Conservation (phyloP, 2,113 vertebrate genomes). For the Cryptotis parvus region DNA sequence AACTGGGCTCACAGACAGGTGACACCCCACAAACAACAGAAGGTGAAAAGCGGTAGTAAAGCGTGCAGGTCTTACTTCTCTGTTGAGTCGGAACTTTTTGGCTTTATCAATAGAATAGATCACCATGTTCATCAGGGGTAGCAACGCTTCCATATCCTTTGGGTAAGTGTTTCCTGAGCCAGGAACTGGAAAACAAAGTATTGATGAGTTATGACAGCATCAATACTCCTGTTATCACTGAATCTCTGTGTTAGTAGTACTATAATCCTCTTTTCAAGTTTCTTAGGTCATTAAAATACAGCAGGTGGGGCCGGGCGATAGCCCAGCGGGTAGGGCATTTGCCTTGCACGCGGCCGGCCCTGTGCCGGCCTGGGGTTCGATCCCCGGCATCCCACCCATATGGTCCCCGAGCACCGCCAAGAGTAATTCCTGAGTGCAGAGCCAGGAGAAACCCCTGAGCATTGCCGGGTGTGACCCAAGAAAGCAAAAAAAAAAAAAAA, state of each 20-base stretch:
- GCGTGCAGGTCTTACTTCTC: constrained; percentile 90
- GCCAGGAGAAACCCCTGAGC: no score
- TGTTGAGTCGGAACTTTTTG: constrained; percentile 98
- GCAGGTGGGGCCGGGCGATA: no score
- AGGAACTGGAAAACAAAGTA: constrained; percentile 91
- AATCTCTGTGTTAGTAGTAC: not conserved
- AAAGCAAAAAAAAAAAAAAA: no score
- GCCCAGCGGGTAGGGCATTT: no score
- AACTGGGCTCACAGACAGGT: not conserved
- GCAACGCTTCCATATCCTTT: constrained; percentile 98
- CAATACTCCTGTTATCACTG: not conserved
- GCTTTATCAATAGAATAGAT: constrained; percentile 99
- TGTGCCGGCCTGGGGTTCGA: no score
- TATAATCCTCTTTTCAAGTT: constrained; percentile 38
- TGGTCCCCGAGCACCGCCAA: no score
- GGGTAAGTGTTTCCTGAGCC: constrained; percentile 98
- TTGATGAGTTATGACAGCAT: constrained; percentile 56
- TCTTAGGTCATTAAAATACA: constrained; percentile 55
- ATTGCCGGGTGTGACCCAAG: no score
- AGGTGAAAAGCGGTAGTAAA: constrained; percentile 29
- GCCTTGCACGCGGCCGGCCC: no score
- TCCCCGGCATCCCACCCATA: no score
- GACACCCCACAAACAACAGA: constrained; percentile 7
- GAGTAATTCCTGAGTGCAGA: no score
- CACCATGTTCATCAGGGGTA: constrained; percentile 99